Base-by-base conservation (phyloP, 2,888 invertebrate genomes). In the Volucella inanis region DNA sequence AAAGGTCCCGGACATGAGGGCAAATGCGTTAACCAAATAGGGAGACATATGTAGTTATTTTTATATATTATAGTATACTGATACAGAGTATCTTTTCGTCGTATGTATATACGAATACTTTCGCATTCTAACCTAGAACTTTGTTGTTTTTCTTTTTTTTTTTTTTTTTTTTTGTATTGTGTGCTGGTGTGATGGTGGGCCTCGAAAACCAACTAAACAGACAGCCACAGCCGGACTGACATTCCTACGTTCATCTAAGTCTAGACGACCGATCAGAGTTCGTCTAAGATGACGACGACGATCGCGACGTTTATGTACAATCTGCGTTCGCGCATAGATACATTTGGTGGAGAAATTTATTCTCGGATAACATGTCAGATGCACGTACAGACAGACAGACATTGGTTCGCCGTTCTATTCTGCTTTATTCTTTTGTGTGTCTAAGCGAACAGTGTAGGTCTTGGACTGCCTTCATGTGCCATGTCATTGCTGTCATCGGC, bases 81-180 rank as follows among this genome's bases (percentile, higher is more conserved):
- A 65, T 59, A 62, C 14, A n/a, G 18, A 43, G 47, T 72, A 54
- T n/a, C 52, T 41, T 70, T 77, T 72, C 49, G 76, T 81, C 67
- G 57, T 68, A 31, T 31, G 57, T 68, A 31, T 31, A 6, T 31
- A 31, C 6, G 6, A 6, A 6, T 6, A 77, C 68, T 81, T 81
- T 81, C 72, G 81, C 77, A 81, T 85, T 85, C 85, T 85, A 81
- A 85, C 85, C 85, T 68, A 85, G 85, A 85, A 85, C 81, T 76
- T 47, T 70, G 75, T n/a, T n/a, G 2, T 22, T 22, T 22, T 22
- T 18, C 2, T 18, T 1, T 18, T 62, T 64, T 71, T 49, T 70
- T 65, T 1, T 41, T 18, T 12, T 18, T 11, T 49, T 22, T 14
- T 8, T 47, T 18, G n/a, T n/a, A n/a, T n/a, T 12, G 4, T 6